Evolutionary conservation across 2,888 invertebrate species (phyloP), one percentile per base, ranked within the genome.

Genomic region (Ptychoptera albimana): DNA sequence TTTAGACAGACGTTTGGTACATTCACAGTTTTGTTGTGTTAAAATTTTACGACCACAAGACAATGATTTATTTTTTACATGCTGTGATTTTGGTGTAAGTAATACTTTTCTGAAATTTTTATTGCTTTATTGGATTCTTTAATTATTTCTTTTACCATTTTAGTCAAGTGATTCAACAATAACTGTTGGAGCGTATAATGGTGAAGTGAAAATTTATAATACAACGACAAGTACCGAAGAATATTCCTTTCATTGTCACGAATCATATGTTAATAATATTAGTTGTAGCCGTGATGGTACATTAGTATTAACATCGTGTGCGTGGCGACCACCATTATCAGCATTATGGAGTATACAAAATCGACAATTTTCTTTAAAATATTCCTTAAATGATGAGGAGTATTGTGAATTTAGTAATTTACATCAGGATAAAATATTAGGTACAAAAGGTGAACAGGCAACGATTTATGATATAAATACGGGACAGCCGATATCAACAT

Each of bases 361-460:
- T 46, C 60, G 57, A 45, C 60, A 62, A 44, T 64, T 64, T 50
- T 51, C 51, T 16, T 63, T 51, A 60, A 83, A 84, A 54, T 72
- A 77, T 54, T 71, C 79, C 30, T 73, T 92, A 52, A 79, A 83
- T 53, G 80, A 82, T 50, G 91, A 94, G 52, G 85, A 87, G 53
- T 85, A 92, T 60, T 83, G 88, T 31, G 93, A 94, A 60, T 94
- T 94, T 64, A 86, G 86, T 52, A 91, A 92, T 63, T 66, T 79
- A 50, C 66, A 73, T 0, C 87, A 92, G 62, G 91, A 93, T 55
- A 74, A 82, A 49, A 77, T 94, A 45, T 77, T 97, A 43, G 94
- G 92, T 47, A 96, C 96, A 0, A 83, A 82, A 60, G 78, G 77
- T 14, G 85, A 85, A 9, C 43, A 64, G 61, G 55, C 63, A 2